phyloP scores from a whole-genome alignment of 2,797 vertebrate species.

The Serranus cabrilla region DNA sequence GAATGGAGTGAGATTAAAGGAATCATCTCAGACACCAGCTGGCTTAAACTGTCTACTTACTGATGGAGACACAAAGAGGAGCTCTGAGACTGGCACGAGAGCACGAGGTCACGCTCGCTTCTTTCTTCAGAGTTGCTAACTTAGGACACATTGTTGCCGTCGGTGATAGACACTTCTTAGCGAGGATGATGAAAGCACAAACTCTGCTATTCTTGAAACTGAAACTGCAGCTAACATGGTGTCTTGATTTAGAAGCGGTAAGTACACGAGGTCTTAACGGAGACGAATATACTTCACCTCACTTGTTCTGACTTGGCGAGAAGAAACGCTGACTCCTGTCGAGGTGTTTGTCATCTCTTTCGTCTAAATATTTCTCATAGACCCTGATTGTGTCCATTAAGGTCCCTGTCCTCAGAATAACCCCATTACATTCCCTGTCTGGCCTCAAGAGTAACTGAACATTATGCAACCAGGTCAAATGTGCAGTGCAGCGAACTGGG shows the following conservation, averaged over 20 bases:
- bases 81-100: conserved; percentile 21
- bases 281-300: conserved; percentile 2
- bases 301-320: not conserved
- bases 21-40: conserved; percentile 61
- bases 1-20: conserved; percentile 61
- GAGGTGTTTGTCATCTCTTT: conserved; percentile 27
- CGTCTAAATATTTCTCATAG: conserved; percentile 24
- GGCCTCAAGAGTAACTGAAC: conserved; percentile 56
- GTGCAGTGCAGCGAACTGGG: conserved; percentile 54
- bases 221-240: not conserved
- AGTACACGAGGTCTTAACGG: not conserved
- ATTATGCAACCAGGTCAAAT: conserved; percentile 69
- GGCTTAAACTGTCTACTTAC: conserved; percentile 60
- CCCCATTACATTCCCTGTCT: conserved; percentile 53
- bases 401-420: conserved; percentile 63
- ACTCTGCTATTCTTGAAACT: conserved; percentile 7
- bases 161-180: conserved; percentile 30
- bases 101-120: conserved; percentile 29
- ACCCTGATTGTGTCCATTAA: conserved; percentile 47
- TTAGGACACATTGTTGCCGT: conserved; percentile 23
- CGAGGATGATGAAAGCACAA: conserved; percentile 8
- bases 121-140: conserved; percentile 38
- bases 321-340: conserved; percentile 1
- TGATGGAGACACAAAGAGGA: conserved; percentile 61
- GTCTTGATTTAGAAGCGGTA: conserved; percentile 32